Evolutionary conservation across 1,140 invertebrate genomes (phyloP).

Genomic region (Drosophila pallidifrons): DNA sequence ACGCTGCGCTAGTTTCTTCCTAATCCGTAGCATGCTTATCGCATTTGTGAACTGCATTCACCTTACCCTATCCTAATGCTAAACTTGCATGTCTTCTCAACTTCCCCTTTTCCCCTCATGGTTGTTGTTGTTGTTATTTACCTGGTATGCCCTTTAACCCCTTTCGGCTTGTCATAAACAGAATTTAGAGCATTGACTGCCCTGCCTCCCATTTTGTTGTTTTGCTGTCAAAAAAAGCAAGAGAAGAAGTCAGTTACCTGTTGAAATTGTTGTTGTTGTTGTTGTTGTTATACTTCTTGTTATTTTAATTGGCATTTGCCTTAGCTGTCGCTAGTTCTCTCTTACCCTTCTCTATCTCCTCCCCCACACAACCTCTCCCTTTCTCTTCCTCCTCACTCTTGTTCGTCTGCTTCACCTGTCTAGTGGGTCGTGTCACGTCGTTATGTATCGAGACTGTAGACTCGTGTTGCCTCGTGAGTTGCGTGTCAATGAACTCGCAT

Average conservation of each 20-base stretch:
- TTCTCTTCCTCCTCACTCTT: conserved; percentile 11
- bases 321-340: conserved; percentile 19
- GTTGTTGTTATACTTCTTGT: conserved; percentile 53
- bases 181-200: conserved; percentile 35
- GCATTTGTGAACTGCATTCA: conserved; percentile 13
- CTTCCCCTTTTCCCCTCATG: conserved; percentile 16
- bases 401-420: conserved; percentile 25
- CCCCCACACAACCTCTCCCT: conserved; percentile 10
- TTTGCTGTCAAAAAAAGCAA: conserved; percentile 44
- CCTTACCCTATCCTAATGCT: conserved; percentile 11
- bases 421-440: conserved; percentile 32
- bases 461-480: conserved; percentile 47
- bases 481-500: conserved; percentile 80
- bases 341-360: too few species aligned
- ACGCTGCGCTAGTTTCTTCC: neutral
- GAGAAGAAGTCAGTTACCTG: conserved; percentile 72
- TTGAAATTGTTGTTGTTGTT: conserved; percentile 63
- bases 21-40: conserved; percentile 1
- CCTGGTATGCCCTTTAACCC: conserved; percentile 25
- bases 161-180: conserved; percentile 30
- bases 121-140: neutral
- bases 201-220: neutral
- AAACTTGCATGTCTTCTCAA: conserved; percentile 40
- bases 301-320: conserved; percentile 79
- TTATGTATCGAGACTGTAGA: conserved; percentile 24